phyloP scores from a whole-genome alignment of 2,797 vertebrate genomes.

The Enteromius radiatus region DNA sequence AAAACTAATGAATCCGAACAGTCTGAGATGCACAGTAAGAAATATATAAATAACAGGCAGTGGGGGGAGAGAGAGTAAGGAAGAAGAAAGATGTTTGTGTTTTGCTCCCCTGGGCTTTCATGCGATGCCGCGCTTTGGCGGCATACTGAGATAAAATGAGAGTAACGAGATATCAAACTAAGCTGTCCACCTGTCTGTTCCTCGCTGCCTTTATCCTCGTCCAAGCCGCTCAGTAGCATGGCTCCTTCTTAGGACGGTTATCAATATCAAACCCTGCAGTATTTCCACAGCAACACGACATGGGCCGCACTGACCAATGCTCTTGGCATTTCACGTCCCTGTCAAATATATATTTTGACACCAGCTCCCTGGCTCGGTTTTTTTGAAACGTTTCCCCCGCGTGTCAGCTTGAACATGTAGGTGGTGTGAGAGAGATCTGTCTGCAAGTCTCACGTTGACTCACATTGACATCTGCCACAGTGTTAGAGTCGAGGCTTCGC shows the following conservation, averaged over 20 bases:
- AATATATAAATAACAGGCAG: conserved; percentile 49
- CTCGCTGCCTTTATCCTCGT: conserved; percentile 70
- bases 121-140: conserved; percentile 63
- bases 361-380: conserved; percentile 7
- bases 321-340: conserved; percentile 33
- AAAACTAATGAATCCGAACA: conserved; percentile 75
- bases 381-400: conserved; percentile 27
- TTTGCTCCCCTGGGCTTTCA: conserved; percentile 71
- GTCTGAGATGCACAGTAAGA: conserved; percentile 55
- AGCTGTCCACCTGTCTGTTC: conserved; percentile 76
- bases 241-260: conserved; percentile 66
- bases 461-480: conserved; percentile 72
- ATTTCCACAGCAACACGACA: conserved; percentile 19
- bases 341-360: conserved; percentile 30
- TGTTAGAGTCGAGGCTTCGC: conserved; percentile 56
- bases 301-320: conserved; percentile 16
- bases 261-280: conserved; percentile 64
- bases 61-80: conserved; percentile 40
- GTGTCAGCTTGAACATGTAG: conserved; percentile 59
- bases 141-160: conserved; percentile 78
- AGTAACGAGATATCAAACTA: conserved; percentile 74
- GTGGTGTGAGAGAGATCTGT: conserved; percentile 66
- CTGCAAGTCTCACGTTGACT: conserved; percentile 71
- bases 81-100: conserved; percentile 66
- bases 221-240: conserved; percentile 65